Evolutionary conservation across 2,113 vertebrate species (phyloP), one percentile per base, ranked within the genome.

Genomic region (Polypterus bichir): DNA sequence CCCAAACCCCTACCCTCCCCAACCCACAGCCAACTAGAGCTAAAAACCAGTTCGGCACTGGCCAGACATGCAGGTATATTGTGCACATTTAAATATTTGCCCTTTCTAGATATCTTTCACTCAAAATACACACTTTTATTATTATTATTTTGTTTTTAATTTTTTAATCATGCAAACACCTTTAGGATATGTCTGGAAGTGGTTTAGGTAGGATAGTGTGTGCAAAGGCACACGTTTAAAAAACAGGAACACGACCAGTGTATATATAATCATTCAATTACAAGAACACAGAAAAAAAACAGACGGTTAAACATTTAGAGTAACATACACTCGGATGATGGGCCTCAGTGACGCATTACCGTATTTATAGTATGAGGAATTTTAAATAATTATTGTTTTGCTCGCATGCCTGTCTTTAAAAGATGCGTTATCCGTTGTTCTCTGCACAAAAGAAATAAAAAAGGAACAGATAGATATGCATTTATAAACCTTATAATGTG

Each of bases 81-180:
- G 88, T 91, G 92, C 83, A 91, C 89, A 88, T 76, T 85, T 90
- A 92, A 85, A 90, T 86, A 87, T 81, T 84, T 83, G 82, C 81
- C 78, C 83, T 76, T 70, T 75, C 68, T 74, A 81, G 73, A 81
- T 76, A 75, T 75, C 76, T 75, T 83, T 73, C 68, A 77, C 79
- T 78, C 69, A 68, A 78, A 73, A 77, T 68, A 74, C 81, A 80
- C 74, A 68, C 70, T 75, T 73, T 59, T 69, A 75, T 71, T 63
- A 27, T 27, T 65, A 61, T 66, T 6, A 53, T 59, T 63, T 54
- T 70, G 60, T 68, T 52, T 65, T 69, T 70, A 60, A 27, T 62
- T 70, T 69, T 65, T 54, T 75, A 77, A 70, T 81, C 86, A 88
- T 88, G 85, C 86, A 86, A 86, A 88, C 79, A 80, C 73, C 78